A percentile compares a stretch with the other conserved stretches of the same genome.
Evolutionary conservation across 2,113 vertebrate genomes (phyloP).

Genomic region (Triplophysa siluroides): DNA sequence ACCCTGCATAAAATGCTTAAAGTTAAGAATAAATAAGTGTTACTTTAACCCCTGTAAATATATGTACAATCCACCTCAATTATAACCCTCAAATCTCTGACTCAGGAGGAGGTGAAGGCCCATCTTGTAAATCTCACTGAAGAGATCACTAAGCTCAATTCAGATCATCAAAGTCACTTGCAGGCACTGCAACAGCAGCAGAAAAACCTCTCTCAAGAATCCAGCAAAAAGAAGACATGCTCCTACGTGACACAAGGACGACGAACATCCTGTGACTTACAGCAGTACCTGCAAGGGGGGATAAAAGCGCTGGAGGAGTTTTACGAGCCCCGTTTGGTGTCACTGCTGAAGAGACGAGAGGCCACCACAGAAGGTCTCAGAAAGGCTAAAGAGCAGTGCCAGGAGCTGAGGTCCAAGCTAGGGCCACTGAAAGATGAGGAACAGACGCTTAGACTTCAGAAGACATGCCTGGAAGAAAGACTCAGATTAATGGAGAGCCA

Average conservation of each 20-base stretch:
- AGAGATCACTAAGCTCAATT: conserved; percentile 74
- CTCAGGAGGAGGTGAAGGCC: conserved; percentile 76
- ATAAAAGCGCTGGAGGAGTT: conserved; percentile 84
- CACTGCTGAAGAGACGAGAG: conserved; percentile 83
- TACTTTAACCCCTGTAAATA: too few relatives aligned
- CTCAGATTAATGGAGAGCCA: conserved; percentile 78
- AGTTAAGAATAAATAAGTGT: too few relatives aligned
- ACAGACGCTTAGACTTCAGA: conserved; percentile 78
- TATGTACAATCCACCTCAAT: background rate
- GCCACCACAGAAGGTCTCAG: conserved; percentile 72
- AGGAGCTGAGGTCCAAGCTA: conserved; percentile 79
- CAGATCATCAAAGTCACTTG: conserved; percentile 77
- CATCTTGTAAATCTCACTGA: conserved; percentile 76
- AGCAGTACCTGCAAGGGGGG: conserved; percentile 82
- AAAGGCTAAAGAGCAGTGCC: conserved; percentile 79
- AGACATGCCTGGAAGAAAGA: conserved; percentile 84
- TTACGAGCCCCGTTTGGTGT: conserved; percentile 85
- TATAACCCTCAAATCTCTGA: conserved; percentile 5
- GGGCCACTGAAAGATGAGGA: conserved; percentile 81
- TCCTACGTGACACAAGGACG: conserved; percentile 80
- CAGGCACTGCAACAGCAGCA: conserved; percentile 68
- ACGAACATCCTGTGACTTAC: conserved; percentile 80
- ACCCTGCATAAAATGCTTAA: too few relatives aligned
- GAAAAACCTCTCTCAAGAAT: conserved; percentile 55
- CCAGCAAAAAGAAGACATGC: conserved; percentile 65